Conservation (phyloP, 2,888 invertebrate genomes). For the Balanococcus diminutus region DNA sequence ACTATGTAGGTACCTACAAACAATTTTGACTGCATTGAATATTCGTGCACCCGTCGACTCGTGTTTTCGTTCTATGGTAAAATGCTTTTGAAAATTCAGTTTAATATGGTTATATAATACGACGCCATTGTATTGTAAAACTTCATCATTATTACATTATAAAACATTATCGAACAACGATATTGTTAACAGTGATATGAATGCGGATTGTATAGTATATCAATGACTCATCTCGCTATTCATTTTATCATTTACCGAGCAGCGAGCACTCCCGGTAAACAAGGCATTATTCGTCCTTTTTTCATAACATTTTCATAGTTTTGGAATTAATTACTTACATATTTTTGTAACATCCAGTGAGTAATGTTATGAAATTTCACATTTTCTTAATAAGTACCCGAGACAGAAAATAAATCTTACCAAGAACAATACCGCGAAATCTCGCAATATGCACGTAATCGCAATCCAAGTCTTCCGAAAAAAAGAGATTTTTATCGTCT, state of each 20-base stretch:
- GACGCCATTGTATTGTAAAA: conserved; percentile 21
- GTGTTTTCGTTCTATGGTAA: neutral
- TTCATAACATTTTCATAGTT: neutral
- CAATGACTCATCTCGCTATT: neutral
- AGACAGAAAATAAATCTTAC: neutral
- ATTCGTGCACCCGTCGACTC: neutral
- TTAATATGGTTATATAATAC: conserved; percentile 37
- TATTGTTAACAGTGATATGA: conserved; percentile 35
- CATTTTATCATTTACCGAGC: conserved; percentile 1
- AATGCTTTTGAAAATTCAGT: conserved; percentile 21
- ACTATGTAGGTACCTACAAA: neutral
- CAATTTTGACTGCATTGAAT: conserved; percentile 12
- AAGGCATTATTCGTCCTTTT: neutral
- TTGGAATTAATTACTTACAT: conserved; percentile 6
- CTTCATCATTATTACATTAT: conserved; percentile 31
- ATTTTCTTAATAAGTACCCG: neutral
- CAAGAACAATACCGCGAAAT: neutral
- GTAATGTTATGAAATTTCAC: neutral
- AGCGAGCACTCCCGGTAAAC: neutral
- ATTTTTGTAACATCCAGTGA: neutral
- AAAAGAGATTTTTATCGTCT: neutral
- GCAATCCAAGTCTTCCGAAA: neutral
- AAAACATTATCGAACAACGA: conserved; percentile 25
- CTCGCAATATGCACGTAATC: neutral
- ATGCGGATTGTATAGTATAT: neutral